These are phyloP conservation scores for Acinonyx jubatus DNA, from an alignment of 2,113 vertebrate species.

Conservation along the genomic window DNA sequence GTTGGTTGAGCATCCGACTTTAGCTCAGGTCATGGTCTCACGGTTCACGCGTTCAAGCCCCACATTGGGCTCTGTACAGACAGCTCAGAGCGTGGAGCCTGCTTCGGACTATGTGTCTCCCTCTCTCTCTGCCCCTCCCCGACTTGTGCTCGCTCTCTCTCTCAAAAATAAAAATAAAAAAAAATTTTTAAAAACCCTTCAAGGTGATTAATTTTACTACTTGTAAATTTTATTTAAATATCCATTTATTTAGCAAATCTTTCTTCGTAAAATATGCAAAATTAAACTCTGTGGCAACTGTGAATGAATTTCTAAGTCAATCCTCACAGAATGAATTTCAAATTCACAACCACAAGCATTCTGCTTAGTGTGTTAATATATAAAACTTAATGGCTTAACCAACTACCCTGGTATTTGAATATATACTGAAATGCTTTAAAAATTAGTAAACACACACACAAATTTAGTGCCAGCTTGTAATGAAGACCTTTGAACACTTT, in stretches of 20 bases:
- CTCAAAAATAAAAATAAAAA: no score
- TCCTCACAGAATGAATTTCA: not conserved
- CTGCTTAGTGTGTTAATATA: not conserved
- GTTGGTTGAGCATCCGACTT: no score
- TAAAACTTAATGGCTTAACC: not conserved
- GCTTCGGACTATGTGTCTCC: no score
- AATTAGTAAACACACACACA: not conserved
- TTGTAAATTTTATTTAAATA: not conserved
- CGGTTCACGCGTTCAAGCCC: no score
- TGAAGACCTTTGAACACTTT: slow-evolving; percentile 17
- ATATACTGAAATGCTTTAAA: slow-evolving; percentile 36
- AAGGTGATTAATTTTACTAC: not conserved
- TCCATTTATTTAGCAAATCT: slow-evolving; percentile 9
- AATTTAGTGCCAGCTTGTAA: slow-evolving; percentile 25
- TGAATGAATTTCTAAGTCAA: slow-evolving; percentile 49
- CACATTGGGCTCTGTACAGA: no score
- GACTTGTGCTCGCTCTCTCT: no score
- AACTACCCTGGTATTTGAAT: not conserved
- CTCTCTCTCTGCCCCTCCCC: no score
- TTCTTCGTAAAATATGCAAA: slow-evolving; percentile 12
- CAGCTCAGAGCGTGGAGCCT: no score
- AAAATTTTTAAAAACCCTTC: not conserved
- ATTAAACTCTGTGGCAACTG: slow-evolving; percentile 17
- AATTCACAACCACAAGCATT: not conserved
- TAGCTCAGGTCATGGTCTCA: no score